phyloP scores from a whole-genome alignment of 2,797 vertebrate genomes.

The Phaenicophaeus curvirostris region DNA sequence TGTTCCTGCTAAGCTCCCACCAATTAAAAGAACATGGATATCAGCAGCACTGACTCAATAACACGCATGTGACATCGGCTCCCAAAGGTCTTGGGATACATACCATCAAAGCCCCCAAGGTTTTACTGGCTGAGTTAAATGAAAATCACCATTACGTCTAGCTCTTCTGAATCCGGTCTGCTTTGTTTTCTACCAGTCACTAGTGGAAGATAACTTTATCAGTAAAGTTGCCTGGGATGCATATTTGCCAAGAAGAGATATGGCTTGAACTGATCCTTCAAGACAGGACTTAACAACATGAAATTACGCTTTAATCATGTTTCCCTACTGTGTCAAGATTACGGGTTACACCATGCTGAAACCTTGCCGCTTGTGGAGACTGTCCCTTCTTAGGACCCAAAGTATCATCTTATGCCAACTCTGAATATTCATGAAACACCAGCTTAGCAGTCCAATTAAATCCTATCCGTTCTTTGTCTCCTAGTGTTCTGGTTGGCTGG shows the following conservation, averaged over 20 bases:
- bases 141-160: background rate
- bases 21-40: background rate
- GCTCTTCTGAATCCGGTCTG: background rate
- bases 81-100: background rate
- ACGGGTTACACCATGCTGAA: background rate
- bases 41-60: background rate
- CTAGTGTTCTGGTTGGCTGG: background rate
- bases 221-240: background rate
- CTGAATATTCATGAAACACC: background rate
- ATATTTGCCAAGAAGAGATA: background rate
- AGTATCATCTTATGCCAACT: background rate
- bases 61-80: background rate
- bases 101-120: background rate
- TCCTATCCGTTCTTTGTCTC: background rate
- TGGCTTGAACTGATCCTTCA: background rate
- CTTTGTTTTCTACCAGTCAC: background rate
- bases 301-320: background rate
- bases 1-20: background rate
- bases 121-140: background rate
- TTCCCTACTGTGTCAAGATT: background rate
- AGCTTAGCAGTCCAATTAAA: background rate
- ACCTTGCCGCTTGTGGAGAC: background rate
- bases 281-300: background rate
- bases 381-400: background rate
- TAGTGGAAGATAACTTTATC: background rate